phyloP scores from a whole-genome alignment of 2,888 invertebrate genomes.

The Scaeva pyrastri region DNA sequence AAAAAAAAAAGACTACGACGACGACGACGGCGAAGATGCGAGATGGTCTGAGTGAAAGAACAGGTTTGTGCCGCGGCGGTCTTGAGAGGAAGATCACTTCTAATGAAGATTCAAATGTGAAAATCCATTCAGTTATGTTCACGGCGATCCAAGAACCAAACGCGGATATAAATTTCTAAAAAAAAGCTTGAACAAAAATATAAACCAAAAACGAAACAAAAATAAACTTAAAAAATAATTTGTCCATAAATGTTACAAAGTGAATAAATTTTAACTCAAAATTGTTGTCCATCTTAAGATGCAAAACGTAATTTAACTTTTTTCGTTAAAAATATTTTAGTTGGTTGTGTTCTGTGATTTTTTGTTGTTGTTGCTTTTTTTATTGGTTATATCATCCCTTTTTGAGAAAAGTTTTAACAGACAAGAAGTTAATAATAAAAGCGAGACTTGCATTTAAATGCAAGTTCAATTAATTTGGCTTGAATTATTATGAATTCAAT shows the following conservation, averaged over 20 bases:
- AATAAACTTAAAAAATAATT: not conserved
- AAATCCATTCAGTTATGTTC: constrained; percentile 83
- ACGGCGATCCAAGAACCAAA: constrained; percentile 83
- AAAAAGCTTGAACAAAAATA: constrained; percentile 15
- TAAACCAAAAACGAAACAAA: constrained; percentile 8
- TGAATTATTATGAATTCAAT: not conserved
- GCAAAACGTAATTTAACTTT: not conserved
- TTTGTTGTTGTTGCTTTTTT: not conserved
- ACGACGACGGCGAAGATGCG: constrained; percentile 15
- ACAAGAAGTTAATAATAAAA: not conserved
- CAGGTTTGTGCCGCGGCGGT: constrained; percentile 49
- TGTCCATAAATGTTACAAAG: constrained; percentile 2
- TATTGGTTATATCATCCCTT: constrained; percentile 7
- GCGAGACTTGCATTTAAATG: constrained; percentile 1
- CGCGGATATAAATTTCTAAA: constrained; percentile 80
- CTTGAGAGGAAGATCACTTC: constrained; percentile 78
- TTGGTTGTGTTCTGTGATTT: constrained; percentile 5
- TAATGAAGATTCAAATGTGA: constrained; percentile 82
- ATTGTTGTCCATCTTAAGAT: not conserved
- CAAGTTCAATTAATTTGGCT: not conserved
- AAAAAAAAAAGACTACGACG: constrained; percentile 39
- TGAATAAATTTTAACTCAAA: constrained; percentile 9
- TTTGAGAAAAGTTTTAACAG: not conserved
- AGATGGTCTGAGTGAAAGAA: constrained; percentile 64
- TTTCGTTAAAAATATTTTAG: not conserved